Evolutionary conservation across 2,888 invertebrate species (phyloP).

Genomic region (Coleophora deauratella): DNA sequence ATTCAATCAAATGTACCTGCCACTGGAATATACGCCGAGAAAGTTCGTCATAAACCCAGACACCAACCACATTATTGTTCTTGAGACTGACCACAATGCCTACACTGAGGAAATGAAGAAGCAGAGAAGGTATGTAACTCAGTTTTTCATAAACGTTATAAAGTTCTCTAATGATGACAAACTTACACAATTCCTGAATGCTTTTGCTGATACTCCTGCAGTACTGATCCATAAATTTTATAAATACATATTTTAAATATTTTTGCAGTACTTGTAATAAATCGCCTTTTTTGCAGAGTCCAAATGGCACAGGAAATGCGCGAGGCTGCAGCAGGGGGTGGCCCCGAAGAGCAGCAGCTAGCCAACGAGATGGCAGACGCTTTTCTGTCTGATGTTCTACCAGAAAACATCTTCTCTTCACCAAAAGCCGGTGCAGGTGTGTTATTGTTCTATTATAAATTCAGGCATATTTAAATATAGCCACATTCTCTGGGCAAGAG

Average conservation of each 20-base stretch:
- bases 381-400: slow-evolving; percentile 94
- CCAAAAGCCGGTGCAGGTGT: slow-evolving; percentile 82
- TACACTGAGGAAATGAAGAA: slow-evolving; percentile 98
- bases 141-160: too few relatives aligned
- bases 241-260: background rate
- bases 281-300: slow-evolving; percentile 74
- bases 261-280: too few relatives aligned
- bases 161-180: slow-evolving; percentile 46
- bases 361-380: slow-evolving; percentile 99
- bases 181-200: slow-evolving; percentile 48
- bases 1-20: slow-evolving; percentile 96
- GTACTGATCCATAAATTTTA: slow-evolving; percentile 40
- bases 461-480: slow-evolving; percentile 14
- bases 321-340: slow-evolving; percentile 86
- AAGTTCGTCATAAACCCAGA: slow-evolving; percentile 95
- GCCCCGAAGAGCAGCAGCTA: slow-evolving; percentile 94
- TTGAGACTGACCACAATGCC: slow-evolving; percentile 98
- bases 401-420: slow-evolving; percentile 95
- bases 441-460: background rate
- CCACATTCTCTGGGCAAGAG: slow-evolving; percentile 74
- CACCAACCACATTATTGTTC: slow-evolving; percentile 89
- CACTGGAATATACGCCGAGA: slow-evolving; percentile 95
- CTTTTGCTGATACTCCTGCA: slow-evolving; percentile 60
- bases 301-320: slow-evolving; percentile 99
- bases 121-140: slow-evolving; percentile 75